Percentiles rank a stretch among this genome's conserved stretches.
Conservation (phyloP, 1,140 invertebrate species). For the Oryzaephilus surinamensis region DNA sequence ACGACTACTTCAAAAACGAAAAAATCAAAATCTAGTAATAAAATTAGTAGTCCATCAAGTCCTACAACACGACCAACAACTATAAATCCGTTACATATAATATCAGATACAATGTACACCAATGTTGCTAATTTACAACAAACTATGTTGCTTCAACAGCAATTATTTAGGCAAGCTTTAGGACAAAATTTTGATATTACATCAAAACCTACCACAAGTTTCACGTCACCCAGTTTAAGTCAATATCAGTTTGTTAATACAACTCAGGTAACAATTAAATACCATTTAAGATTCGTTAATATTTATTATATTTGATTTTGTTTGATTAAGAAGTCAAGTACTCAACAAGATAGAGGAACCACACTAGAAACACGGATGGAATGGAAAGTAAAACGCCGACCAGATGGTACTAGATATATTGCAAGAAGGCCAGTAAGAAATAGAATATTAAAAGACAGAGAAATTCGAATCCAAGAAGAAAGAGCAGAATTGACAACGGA, state of each 20-base stretch:
- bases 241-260: slow-evolving; percentile 51
- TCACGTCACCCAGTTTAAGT: slow-evolving; percentile 45
- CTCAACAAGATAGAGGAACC: slow-evolving; percentile 23
- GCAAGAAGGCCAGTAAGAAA: slow-evolving; percentile 59
- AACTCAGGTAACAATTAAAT: slow-evolving; percentile 38
- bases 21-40: slow-evolving; percentile 22
- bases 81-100: slow-evolving; percentile 22
- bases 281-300: neutral
- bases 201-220: slow-evolving; percentile 35
- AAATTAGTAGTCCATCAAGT: slow-evolving; percentile 26
- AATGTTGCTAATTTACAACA: slow-evolving; percentile 61
- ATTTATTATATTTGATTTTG: neutral
- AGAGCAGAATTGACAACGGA: slow-evolving; percentile 66
- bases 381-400: slow-evolving; percentile 69
- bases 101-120: slow-evolving; percentile 57
- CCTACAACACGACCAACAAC: slow-evolving; percentile 21
- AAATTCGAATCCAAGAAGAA: slow-evolving; percentile 57
- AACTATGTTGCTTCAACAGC: slow-evolving; percentile 61
- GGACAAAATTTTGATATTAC: slow-evolving; percentile 29
- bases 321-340: too few relatives aligned
- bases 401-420: slow-evolving; percentile 71
- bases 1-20: slow-evolving; percentile 19
- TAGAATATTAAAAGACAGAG: slow-evolving; percentile 57
- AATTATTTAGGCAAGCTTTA: slow-evolving; percentile 52
- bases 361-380: slow-evolving; percentile 48